phyloP scores from a whole-genome alignment of 2,113 vertebrate species.

The Candoia aspera region DNA sequence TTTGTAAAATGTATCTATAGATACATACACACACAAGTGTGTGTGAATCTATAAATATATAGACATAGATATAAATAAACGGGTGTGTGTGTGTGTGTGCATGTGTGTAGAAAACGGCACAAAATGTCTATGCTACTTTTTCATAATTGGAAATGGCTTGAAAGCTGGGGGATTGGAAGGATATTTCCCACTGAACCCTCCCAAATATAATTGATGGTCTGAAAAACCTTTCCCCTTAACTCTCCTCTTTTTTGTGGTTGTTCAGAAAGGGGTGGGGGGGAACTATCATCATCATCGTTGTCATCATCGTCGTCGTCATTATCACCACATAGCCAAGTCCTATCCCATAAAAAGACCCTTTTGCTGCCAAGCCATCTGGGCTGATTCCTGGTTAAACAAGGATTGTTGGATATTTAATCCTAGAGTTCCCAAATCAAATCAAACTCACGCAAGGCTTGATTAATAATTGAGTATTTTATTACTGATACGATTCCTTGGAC shows the following conservation, averaged over 20 bases:
- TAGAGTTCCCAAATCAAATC: constrained; percentile 76
- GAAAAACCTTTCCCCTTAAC: not conserved
- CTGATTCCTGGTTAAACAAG: constrained; percentile 66
- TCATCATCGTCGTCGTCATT: too few species aligned
- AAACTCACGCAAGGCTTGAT: constrained; percentile 69
- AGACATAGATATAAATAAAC: too few species aligned
- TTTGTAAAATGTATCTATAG: too few species aligned
- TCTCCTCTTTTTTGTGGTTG: not conserved
- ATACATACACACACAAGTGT: too few species aligned
- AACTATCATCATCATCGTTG: too few species aligned
- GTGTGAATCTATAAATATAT: too few species aligned
- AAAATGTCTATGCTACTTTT: too few species aligned
- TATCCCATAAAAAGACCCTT: constrained; percentile 65
- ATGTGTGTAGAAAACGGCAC: too few species aligned
- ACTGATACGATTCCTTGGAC: constrained; percentile 73
- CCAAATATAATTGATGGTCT: constrained; percentile 58
- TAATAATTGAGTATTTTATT: constrained; percentile 78
- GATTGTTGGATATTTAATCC: constrained; percentile 76
- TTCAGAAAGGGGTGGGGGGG: constrained; percentile 28
- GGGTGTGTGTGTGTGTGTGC: too few species aligned
- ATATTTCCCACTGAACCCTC: too few species aligned
- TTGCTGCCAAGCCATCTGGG: constrained; percentile 70
- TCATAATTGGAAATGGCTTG: too few species aligned
- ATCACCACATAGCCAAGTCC: constrained; percentile 56
- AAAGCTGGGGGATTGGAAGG: too few species aligned